Conservation (phyloP, 2,797 vertebrate species). For the Sebastes variabilis region DNA sequence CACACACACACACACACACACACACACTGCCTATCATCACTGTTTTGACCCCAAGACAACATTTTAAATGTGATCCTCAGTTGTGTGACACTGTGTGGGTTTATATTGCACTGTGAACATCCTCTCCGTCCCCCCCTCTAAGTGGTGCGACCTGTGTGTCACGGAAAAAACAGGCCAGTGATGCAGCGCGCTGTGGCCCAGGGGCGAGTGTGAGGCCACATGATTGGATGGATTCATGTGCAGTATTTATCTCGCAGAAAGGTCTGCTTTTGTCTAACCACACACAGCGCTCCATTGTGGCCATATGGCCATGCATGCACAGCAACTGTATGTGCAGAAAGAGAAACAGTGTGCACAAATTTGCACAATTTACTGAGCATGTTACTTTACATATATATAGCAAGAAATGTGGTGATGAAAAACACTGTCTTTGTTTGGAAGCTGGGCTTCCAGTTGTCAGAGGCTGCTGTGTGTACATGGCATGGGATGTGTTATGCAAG, state of each 20-base stretch:
- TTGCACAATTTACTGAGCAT: not conserved
- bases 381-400: not conserved
- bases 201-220: constrained; percentile 67
- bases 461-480: constrained; percentile 36
- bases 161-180: constrained; percentile 76
- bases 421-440: not conserved
- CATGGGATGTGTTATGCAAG: constrained; percentile 77
- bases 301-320: constrained; percentile 34
- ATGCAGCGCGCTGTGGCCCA: constrained; percentile 66
- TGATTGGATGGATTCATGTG: constrained; percentile 73
- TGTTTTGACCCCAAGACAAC: constrained; percentile 49
- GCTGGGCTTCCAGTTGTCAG: constrained; percentile 40
- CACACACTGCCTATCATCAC: constrained; percentile 36
- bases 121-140: constrained; percentile 33
- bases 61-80: constrained; percentile 40
- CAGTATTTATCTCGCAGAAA: constrained; percentile 67
- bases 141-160: constrained; percentile 62
- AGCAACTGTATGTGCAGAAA: constrained; percentile 10
- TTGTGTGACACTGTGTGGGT: constrained; percentile 13
- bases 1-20: not conserved
- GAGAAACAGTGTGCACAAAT: not conserved
- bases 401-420: not conserved
- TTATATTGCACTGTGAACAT: constrained; percentile 44
- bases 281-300: constrained; percentile 15
- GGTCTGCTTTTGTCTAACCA: constrained; percentile 64